Conservation (phyloP, 2,113 vertebrate genomes). For the Amazona vittata region DNA sequence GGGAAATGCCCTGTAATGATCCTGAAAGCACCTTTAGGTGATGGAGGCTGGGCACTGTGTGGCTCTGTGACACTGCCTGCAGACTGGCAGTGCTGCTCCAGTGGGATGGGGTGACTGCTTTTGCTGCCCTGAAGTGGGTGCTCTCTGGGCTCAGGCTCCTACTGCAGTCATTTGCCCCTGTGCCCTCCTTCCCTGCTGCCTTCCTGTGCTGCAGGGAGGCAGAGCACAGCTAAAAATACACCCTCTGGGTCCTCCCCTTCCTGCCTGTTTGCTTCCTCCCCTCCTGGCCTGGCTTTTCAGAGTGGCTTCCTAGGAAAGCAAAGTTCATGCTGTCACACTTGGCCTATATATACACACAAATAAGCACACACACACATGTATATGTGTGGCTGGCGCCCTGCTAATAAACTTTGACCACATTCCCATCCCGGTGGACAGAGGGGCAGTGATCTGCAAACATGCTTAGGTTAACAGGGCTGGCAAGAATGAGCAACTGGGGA, state of each 20-base stretch:
- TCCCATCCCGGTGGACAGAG: background rate
- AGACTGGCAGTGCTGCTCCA: background rate
- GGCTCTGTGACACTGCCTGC: accelerated
- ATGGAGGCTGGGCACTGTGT: background rate
- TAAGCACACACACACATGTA: background rate
- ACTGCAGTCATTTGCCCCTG: background rate
- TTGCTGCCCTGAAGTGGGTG: accelerated
- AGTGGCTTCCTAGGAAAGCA: background rate
- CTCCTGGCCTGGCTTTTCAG: constrained; percentile 8
- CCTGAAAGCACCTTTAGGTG: background rate
- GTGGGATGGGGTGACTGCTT: accelerated
- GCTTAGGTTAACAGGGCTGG: background rate
- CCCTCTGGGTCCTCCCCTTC: background rate
- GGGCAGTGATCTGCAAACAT: background rate
- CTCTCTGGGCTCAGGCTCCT: background rate
- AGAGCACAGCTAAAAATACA: background rate
- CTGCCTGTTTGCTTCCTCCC: constrained; percentile 3
- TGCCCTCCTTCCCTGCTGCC: background rate
- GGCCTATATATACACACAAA: background rate
- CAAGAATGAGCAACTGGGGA: background rate
- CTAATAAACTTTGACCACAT: constrained; percentile 50
- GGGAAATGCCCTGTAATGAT: background rate
- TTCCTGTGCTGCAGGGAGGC: background rate
- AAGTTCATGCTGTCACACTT: background rate
- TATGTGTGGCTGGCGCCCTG: background rate